Evolutionary conservation across 2,888 invertebrate species (phyloP), one percentile per base, ranked within the genome.

Genomic region (Rotaria macrura): DNA sequence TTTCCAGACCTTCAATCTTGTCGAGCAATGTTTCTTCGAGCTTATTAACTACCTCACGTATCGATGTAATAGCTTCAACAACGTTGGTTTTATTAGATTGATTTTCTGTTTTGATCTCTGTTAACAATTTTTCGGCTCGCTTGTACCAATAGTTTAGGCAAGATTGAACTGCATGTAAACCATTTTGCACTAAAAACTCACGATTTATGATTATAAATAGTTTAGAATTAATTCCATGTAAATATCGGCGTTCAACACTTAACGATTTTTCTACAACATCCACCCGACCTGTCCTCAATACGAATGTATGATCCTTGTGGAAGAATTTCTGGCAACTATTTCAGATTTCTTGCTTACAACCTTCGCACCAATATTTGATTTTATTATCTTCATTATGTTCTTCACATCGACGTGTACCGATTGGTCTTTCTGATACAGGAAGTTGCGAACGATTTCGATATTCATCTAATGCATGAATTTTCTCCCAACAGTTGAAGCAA

Each of bases 201-300:
- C 3, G 0, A 34, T n/a, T 14, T 0, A 12, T 7, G 9, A 57
- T 7, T 14, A 14, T 1, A 47, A 14, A 47, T 0, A 1, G n/a
- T 29, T 57, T 57, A 29, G 10, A 7, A 5, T 12, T 20, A 52
- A 52, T 49, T 49, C 10, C 17, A 9, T 49, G 17, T 5, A 14
- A 47, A 9, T 6, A 9, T 12, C 6, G 6, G 7, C 7, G 7
- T 47, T 47, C 47, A 47, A 65, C 34, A 34, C 34, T 29, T 3
- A 65, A 29, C 65, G 29, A 4, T 12, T 65, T 34, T 34, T 34
- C 34, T 2, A 65, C 5, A 6, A 34, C 0, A 2, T 65, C 6
- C 0, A 65, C 34, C 14, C 20, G 20, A 3, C 6, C 65, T 34
- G 65, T 65, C 12, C 34, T 20, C 14, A 34, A 17, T 1, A 34